Evolutionary conservation across 2,888 invertebrate species (phyloP).

Genomic region (Tetrapedia diversipes): DNA sequence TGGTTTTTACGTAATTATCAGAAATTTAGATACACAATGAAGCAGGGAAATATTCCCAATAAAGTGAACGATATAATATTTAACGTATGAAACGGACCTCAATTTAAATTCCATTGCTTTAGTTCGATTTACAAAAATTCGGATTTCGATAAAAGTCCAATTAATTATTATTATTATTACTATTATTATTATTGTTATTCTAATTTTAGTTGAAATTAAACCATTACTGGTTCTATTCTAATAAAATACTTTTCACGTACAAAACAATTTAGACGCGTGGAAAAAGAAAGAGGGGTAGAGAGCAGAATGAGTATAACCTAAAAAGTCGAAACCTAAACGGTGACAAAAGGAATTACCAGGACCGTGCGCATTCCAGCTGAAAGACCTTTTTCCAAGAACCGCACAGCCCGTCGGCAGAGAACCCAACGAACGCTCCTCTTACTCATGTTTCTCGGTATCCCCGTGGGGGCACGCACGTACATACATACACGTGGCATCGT

Average conservation of each 20-base stretch:
- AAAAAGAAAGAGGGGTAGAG: neutral
- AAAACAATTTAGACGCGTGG: neutral
- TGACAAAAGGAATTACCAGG: neutral
- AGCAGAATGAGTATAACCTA: neutral
- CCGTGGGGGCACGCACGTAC: neutral
- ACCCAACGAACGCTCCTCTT: constrained; percentile 7
- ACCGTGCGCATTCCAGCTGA: neutral
- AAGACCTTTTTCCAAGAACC: constrained; percentile 24
- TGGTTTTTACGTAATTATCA: too few relatives aligned
- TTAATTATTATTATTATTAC: too few relatives aligned
- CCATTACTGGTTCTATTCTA: neutral
- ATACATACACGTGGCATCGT: neutral
- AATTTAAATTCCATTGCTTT: too few relatives aligned
- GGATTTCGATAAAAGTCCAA: too few relatives aligned
- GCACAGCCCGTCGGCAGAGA: neutral
- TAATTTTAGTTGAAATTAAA: too few relatives aligned
- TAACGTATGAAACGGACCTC: too few relatives aligned
- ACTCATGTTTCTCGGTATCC: constrained; percentile 25
- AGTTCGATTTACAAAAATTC: too few relatives aligned
- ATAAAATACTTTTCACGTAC: too few relatives aligned
- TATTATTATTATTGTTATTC: too few relatives aligned
- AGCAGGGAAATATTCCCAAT: too few relatives aligned
- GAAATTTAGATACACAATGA: too few relatives aligned
- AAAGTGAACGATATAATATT: too few relatives aligned
- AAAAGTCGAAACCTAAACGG: neutral